Conservation (phyloP, 1,140 invertebrate species). For the Vanessa tameamea region DNA sequence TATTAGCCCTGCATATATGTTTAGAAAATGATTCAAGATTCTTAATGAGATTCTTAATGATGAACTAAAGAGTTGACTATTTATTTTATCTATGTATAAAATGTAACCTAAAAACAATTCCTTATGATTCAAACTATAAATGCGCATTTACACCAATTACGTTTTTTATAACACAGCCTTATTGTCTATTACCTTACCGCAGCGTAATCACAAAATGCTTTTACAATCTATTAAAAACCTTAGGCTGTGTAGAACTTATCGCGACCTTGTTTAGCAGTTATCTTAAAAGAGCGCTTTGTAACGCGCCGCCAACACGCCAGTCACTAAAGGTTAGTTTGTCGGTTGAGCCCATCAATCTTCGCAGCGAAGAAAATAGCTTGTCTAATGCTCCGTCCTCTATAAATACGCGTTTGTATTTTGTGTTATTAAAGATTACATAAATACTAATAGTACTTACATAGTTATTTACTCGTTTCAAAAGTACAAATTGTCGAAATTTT, state of each 20-base stretch:
- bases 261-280: constrained; percentile 9
- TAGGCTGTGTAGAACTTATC: not conserved
- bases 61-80: too few species aligned
- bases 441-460: not conserved
- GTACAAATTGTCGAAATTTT: too few species aligned
- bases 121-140: too few species aligned
- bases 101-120: too few species aligned
- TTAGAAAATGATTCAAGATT: too few species aligned
- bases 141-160: too few species aligned
- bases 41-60: too few species aligned
- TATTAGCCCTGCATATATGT: too few species aligned
- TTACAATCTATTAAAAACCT: constrained; percentile 5
- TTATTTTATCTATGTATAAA: too few species aligned
- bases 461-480: not conserved
- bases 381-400: constrained; percentile 5
- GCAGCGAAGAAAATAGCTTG: constrained; percentile 5
- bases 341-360: constrained; percentile 9
- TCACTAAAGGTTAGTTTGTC: not conserved
- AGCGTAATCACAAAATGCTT: not conserved
- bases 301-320: not conserved
- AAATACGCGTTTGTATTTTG: not conserved
- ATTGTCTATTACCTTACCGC: not conserved
- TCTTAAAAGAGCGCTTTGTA: constrained; percentile 6
- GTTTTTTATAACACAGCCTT: not conserved
- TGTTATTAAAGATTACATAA: not conserved